Evolutionary conservation across 2,113 vertebrate genomes (phyloP), one percentile per base, ranked within the genome.

Genomic region (Elanoides forficatus): DNA sequence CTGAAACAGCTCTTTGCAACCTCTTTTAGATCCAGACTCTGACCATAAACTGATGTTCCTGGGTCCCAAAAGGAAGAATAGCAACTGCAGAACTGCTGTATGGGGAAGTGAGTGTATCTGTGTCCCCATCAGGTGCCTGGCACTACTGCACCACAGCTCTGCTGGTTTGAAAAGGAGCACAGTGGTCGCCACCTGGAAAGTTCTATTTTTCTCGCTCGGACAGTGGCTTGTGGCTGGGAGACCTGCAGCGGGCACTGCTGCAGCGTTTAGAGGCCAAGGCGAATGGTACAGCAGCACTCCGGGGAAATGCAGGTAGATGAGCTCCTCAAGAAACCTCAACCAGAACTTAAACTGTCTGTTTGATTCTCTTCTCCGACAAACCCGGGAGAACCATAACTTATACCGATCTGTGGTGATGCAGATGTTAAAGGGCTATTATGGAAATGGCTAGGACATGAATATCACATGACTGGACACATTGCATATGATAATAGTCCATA

Each of bases 391-490:
- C 22, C 15, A 20, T 11, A 23, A 43, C 7, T 38, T 55, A 32
- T 4, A 17, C n/a, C 0, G 0, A 2, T 26, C 43, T 26, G n/a
- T 3, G 5, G 34, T 16, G 47, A 71, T 63, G 76, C 23, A 75
- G 60, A 81, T 7, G 2, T 76, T 42, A 75, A 30, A 76, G 32
- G 32, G 14, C 36, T 43, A 1, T 34, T 68, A 45, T 70, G 58
- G 36, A 56, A 71, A 65, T 53, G 52, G 34, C 43, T 78, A 42
- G 30, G 56, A 85, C 30, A 19, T 59, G 72, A 63, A 40, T 25
- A 56, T 67, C 81, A 48, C 76, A 90, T 92, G 91, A 29, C 29
- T 48, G 45, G 60, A 59, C 70, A 48, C 47, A 8, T 11, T 45
- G 53, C 19, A 7, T 19, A 1, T 30, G 26, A 1, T 52, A 52